Evolutionary conservation across 2,797 vertebrate species (phyloP), one percentile per base, ranked within the genome.

Genomic region (Lateolabrax maculatus): DNA sequence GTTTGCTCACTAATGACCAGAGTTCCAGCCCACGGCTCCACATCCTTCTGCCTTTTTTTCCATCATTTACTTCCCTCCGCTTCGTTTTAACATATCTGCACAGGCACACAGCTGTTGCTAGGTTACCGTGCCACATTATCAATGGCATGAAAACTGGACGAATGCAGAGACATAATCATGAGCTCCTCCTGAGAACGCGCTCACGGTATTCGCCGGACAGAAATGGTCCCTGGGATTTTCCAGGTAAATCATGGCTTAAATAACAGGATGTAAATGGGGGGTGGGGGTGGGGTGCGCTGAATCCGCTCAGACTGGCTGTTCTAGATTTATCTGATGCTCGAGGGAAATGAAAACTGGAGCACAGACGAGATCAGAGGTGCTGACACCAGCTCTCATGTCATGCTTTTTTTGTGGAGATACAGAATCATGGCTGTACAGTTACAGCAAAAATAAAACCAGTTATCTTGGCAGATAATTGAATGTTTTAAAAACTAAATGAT

Each of bases 51-150:
- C 58, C 37, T 71, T 84, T 81, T 64, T 66, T 43, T 57, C 9
- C 16, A 25, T 80, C 19, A 2, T 71, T 81, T 83, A 65, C 61
- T 75, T 75, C 53, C n/a, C 25, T 62, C 56, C 52, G 41, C 46
- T 43, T 87, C 36, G 23, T 84, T 86, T 79, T 29, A 66, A 80
- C 74, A 81, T 61, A 78, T 87, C 88, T 77, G 64, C 79, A 71
- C 71, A 60, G 60, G 27, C 79, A 85, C 77, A 88, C 66, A 78
- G 86, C 85, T 91, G 94, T 94, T 94, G 93, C 94, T 93, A 93
- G 91, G 92, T 75, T 91, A 93, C 93, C 80, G 11, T 55, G 36
- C n/a, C 27, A 75, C 71, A 78, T 86, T 64, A 82, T 79, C 80
- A 75, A 70, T 62, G 61, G 61, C 37, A 46, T 46, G 34, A 69